A percentile compares a stretch with the other conserved stretches of the same genome.
phyloP scores from a whole-genome alignment of 2,113 vertebrate species.

The Brevimyrus niger region DNA sequence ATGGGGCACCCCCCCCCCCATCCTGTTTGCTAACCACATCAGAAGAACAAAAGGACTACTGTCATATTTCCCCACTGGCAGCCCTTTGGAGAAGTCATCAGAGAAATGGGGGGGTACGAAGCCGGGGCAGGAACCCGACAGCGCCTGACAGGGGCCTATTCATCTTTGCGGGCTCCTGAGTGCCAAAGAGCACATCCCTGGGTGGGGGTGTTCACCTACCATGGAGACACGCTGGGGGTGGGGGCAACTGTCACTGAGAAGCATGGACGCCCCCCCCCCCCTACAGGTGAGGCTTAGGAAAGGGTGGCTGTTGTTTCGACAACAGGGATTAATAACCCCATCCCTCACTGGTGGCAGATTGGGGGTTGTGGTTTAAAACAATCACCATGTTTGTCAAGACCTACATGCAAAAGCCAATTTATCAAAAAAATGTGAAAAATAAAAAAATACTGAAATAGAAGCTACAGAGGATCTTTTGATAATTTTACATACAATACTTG shows the following conservation, averaged over 20 bases:
- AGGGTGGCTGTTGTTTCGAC: constrained; percentile 62
- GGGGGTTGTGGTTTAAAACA: constrained; percentile 58
- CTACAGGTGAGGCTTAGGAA: constrained; percentile 61
- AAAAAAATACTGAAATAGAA: neutral
- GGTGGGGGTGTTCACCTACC: constrained; percentile 39
- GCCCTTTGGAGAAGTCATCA: constrained; percentile 16
- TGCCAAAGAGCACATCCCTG: constrained; percentile 34
- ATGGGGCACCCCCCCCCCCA: constrained; percentile 49
- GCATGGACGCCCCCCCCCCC: constrained; percentile 50
- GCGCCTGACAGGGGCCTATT: constrained; percentile 49
- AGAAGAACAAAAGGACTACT: constrained; percentile 36
- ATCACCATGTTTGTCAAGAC: constrained; percentile 62
- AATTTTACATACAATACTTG: neutral
- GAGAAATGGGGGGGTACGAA: neutral
- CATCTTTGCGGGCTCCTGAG: constrained; percentile 49
- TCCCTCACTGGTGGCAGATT: constrained; percentile 33
- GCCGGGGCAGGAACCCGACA: constrained; percentile 48
- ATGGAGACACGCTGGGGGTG: constrained; percentile 44
- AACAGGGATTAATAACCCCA: constrained; percentile 64
- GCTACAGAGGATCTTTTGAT: neutral
- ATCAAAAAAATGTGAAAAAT: constrained; percentile 36
- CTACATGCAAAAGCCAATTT: constrained; percentile 61
- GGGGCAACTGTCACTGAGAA: constrained; percentile 66
- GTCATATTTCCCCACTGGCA: constrained; percentile 3
- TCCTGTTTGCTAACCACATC: constrained; percentile 48